These are phyloP conservation scores for Mantis religiosa DNA, from an alignment of 2,888 invertebrate species.

Conservation along the genomic window DNA sequence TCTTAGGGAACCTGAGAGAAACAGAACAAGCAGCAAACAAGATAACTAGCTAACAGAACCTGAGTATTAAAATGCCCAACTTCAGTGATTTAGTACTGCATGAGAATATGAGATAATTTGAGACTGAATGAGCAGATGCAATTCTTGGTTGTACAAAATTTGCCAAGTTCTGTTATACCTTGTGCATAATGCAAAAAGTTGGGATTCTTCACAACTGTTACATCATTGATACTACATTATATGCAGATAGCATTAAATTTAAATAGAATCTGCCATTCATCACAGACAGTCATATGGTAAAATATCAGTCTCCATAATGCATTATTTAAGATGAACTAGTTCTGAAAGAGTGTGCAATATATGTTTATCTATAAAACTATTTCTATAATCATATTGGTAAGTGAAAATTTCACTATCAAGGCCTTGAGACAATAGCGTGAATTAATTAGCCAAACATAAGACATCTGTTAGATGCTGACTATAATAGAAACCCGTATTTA, in stretches of 20 bases:
- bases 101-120: neutral
- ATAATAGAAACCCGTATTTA: constrained; percentile 10
- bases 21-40: neutral
- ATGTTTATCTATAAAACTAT: neutral
- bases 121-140: neutral
- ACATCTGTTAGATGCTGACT: constrained; percentile 3
- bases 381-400: neutral
- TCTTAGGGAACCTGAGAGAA: neutral
- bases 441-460: neutral
- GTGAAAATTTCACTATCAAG: neutral
- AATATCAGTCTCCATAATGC: neutral
- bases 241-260: neutral
- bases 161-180: neutral
- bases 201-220: neutral
- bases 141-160: neutral
- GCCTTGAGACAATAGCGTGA: neutral
- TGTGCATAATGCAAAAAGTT: neutral
- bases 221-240: neutral
- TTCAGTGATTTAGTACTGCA: neutral
- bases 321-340: neutral
- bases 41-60: neutral
- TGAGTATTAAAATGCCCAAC: neutral
- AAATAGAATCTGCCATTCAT: neutral
- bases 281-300: neutral
- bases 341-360: neutral